These are phyloP conservation scores for Prionailurus bengalensis DNA, from an alignment of 2,113 vertebrate species.

Conservation along the genomic window DNA sequence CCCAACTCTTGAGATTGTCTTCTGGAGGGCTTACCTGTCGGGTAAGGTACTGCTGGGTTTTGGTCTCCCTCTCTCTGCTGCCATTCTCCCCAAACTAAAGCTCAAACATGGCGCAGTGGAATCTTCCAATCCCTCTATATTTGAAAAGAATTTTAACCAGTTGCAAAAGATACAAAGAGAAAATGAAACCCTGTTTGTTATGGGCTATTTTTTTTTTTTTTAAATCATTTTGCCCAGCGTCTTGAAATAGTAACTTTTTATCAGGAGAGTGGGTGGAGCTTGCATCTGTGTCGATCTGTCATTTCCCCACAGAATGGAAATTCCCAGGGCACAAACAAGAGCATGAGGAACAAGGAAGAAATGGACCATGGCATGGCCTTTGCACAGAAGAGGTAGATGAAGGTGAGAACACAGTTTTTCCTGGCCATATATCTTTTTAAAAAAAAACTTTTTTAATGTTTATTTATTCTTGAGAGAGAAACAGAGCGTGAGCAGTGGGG, in stretches of 20 bases:
- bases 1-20: constrained; percentile 53
- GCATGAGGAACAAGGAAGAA: constrained; percentile 70
- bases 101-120: neutral
- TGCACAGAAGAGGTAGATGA: constrained; percentile 84
- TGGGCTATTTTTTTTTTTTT: neutral
- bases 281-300: constrained; percentile 56
- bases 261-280: neutral
- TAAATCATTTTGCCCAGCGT: neutral
- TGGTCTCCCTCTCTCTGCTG: neutral
- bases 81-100: constrained; percentile 52
- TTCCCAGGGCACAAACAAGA: constrained; percentile 64
- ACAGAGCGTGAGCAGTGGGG: too few species aligned
- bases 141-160: constrained; percentile 60
- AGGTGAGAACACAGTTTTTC: constrained; percentile 86
- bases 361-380: constrained; percentile 80
- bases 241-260: constrained; percentile 69
- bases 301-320: constrained; percentile 64
- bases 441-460: too few species aligned
- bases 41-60: neutral
- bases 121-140: neutral
- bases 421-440: constrained; percentile 77
- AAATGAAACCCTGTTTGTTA: neutral
- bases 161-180: constrained; percentile 68
- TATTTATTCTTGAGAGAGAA: too few species aligned
- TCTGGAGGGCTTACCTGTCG: constrained; percentile 44